Conservation (phyloP, 2,797 vertebrate genomes). For the Mormyrops attenuatus region DNA sequence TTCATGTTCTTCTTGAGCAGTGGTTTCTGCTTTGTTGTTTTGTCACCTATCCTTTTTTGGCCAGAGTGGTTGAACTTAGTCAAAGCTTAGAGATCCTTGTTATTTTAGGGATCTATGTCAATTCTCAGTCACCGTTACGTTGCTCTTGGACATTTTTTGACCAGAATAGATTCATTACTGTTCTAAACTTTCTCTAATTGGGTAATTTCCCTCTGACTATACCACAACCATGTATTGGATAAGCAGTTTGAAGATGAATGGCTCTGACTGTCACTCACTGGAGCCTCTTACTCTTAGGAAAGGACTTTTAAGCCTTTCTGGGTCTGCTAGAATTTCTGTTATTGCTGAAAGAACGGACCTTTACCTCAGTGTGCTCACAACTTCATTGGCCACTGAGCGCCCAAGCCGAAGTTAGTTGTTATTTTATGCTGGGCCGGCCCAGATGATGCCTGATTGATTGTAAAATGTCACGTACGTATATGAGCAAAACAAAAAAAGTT, state of each 20-base stretch:
- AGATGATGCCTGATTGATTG: not conserved
- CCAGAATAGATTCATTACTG: not conserved
- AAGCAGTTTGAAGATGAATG: not conserved
- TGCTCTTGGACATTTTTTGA: not conserved
- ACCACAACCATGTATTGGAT: not conserved
- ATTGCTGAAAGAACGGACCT: not conserved
- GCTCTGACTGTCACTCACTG: not conserved
- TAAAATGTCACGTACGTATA: not conserved
- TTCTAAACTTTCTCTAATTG: not conserved
- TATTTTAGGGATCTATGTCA: not conserved
- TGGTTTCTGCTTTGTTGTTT: not conserved
- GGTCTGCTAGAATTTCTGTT: not conserved
- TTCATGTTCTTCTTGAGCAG: not conserved
- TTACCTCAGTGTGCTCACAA: not conserved
- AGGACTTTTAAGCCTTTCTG: not conserved
- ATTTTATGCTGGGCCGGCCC: not conserved
- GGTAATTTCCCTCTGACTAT: not conserved
- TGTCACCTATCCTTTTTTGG: not conserved
- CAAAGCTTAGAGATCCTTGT: not conserved
- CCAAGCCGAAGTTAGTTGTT: not conserved
- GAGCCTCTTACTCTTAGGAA: not conserved
- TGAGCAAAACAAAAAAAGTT: not conserved
- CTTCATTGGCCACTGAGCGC: not conserved
- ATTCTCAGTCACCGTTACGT: not conserved
- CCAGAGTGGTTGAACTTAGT: not conserved